These are phyloP conservation scores for Calephelis virginiensis DNA, from an alignment of 1,140 invertebrate species.

Conservation along the genomic window DNA sequence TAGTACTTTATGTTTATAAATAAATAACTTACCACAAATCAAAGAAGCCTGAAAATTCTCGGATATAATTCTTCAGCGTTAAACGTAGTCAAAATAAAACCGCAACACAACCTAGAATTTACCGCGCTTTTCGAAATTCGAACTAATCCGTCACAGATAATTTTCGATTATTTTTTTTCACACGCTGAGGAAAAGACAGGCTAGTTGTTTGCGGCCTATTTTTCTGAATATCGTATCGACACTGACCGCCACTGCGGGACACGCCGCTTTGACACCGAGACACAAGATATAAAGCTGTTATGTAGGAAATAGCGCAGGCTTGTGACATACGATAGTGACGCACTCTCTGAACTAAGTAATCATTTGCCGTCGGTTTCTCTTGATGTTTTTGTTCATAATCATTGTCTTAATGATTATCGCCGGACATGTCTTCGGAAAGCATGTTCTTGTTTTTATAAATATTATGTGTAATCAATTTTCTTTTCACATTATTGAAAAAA, in stretches of 20 bases:
- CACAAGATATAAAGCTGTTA: constrained; percentile 36
- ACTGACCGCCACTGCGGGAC: constrained; percentile 39
- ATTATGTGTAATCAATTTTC: background rate
- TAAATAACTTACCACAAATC: constrained; percentile 10
- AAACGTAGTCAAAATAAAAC: constrained; percentile 22
- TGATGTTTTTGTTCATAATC: constrained; percentile 1
- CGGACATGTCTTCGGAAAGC: background rate
- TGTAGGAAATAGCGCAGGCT: constrained; percentile 41
- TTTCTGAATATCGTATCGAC: constrained; percentile 45
- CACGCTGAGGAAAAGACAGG: constrained; percentile 33
- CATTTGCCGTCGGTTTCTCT: constrained; percentile 1
- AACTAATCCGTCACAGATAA: constrained; percentile 46
- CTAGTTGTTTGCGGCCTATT: constrained; percentile 47
- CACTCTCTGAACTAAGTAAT: constrained; percentile 21
- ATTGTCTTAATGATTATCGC: background rate
- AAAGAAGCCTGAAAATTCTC: constrained; percentile 9
- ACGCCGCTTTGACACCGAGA: constrained; percentile 23
- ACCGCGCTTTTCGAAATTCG: constrained; percentile 45
- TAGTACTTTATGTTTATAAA: too few species aligned
- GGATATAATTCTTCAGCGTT: background rate
- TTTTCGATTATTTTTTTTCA: constrained; percentile 49
- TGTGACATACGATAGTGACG: constrained; percentile 38
- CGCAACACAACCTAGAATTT: constrained; percentile 25
- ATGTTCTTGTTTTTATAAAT: background rate
- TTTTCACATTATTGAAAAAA: too few species aligned